These are phyloP conservation scores for Maconellicoccus hirsutus DNA, from an alignment of 1,140 invertebrate species.

Conservation along the genomic window DNA sequence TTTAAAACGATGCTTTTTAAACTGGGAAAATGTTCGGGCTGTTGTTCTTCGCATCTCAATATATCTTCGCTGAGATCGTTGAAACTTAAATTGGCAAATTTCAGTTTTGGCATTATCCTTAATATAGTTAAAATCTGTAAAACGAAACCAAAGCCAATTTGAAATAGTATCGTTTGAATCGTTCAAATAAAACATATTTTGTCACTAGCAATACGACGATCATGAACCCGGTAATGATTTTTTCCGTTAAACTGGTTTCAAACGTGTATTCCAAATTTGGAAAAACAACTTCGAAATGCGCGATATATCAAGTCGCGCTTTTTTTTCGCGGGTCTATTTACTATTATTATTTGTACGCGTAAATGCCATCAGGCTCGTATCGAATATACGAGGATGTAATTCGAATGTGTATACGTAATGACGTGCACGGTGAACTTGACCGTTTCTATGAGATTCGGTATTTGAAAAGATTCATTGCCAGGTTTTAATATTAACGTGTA, in stretches of 20 bases:
- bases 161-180: too few relatives aligned
- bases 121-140: constrained; percentile 69
- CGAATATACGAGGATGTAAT: too few relatives aligned
- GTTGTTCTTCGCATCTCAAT: constrained; percentile 24
- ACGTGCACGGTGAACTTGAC: too few relatives aligned
- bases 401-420: too few relatives aligned
- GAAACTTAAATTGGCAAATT: constrained; percentile 83
- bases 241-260: neutral
- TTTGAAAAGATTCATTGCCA: too few relatives aligned
- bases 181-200: too few relatives aligned
- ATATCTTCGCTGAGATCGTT: constrained; percentile 55
- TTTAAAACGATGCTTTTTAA: constrained; percentile 53
- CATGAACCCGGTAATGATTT: neutral
- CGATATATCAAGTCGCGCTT: neutral
- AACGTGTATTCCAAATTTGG: neutral
- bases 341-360: too few relatives aligned
- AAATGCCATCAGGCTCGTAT: too few relatives aligned
- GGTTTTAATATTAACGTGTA: too few relatives aligned
- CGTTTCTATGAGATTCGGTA: too few relatives aligned
- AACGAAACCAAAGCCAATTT: too few relatives aligned
- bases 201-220: too few relatives aligned
- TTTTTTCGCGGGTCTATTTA: neutral
- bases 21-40: constrained; percentile 27
- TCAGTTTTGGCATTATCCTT: constrained; percentile 69
- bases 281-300: neutral